phyloP scores from a whole-genome alignment of 2,888 invertebrate species.

The Thereva unica region DNA sequence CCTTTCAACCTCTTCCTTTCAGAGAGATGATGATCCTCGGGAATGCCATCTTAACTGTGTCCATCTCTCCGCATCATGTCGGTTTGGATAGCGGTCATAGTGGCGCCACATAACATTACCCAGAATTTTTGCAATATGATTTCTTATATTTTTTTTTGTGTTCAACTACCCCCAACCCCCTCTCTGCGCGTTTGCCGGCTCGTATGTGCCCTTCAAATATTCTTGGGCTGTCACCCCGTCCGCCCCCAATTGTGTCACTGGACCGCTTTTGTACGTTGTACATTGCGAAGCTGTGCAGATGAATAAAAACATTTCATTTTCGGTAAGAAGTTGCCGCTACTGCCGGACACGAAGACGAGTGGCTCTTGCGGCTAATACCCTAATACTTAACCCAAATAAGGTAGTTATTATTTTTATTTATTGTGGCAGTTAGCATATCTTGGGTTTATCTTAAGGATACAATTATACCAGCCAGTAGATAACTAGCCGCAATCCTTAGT shows the following conservation, averaged over 20 bases:
- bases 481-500: constrained; percentile 35
- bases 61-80: constrained; percentile 39
- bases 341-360: constrained; percentile 25
- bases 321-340: constrained; percentile 25
- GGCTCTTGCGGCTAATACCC: constrained; percentile 28
- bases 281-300: constrained; percentile 38
- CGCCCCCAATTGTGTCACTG: constrained; percentile 19
- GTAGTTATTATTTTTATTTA: constrained; percentile 43
- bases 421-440: constrained; percentile 41
- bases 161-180: not conserved
- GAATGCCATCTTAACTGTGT: constrained; percentile 40
- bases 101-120: constrained; percentile 41
- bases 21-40: constrained; percentile 26
- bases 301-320: constrained; percentile 41
- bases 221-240: constrained; percentile 25
- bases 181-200: constrained; percentile 2
- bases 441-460: constrained; percentile 39
- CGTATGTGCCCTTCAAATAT: constrained; percentile 34
- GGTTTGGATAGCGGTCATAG: constrained; percentile 41
- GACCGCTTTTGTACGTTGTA: constrained; percentile 14
- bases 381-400: constrained; percentile 42
- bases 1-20: constrained; percentile 24
- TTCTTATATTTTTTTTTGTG: constrained; percentile 26
- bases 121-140: constrained; percentile 38
- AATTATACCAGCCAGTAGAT: constrained; percentile 29